Base-by-base conservation (phyloP, 2,888 invertebrate species). In the Nipponacmea schrenckii region DNA sequence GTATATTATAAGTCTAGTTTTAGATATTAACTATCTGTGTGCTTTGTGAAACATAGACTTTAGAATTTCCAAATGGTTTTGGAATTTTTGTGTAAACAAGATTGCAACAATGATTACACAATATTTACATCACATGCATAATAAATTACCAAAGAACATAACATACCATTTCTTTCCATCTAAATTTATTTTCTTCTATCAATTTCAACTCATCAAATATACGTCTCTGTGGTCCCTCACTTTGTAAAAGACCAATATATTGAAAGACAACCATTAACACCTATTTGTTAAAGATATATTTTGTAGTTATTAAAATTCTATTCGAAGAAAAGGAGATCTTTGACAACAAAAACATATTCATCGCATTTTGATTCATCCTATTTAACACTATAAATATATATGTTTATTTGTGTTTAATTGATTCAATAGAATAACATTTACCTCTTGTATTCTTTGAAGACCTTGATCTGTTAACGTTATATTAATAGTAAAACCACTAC, bases 391-490 rank as follows among this genome's bases (percentile, higher is more conserved):
- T 10, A 39, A 10, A 39, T 39, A 31, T 31, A 4, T 2, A 31
- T 31, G 31, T 31, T 31, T 31, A 5, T 31, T 31, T 31, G 31
- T 31, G 31, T 31, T 3, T 31, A 31, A 31, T 31, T 5, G 5
- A 31, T 31, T 31, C 31, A 31, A 2, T 3, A 5, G 31, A 31
- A 56, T 20, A 64, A 12, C 17, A 76, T 78, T 83, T 81, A 91
- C 93, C 84, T 94, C 92, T 69, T 92, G 91, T 27, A 95, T 86
- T 81, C 94, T 91, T 45, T 91, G 89, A 8, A 94, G 90, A 1
- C 96, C 96, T 67, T 93, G 92, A 78, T 94, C 93, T 0, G 96
- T 96, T 69, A 97, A 91, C 12, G 92, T 91, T 56, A 96, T 91
- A 77, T 92, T 92, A 10, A 96, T 89, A 5, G 92, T 92, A 87